These are phyloP conservation scores for Ganaspis brasiliensis DNA, from an alignment of 2,888 invertebrate species.

Conservation along the genomic window DNA sequence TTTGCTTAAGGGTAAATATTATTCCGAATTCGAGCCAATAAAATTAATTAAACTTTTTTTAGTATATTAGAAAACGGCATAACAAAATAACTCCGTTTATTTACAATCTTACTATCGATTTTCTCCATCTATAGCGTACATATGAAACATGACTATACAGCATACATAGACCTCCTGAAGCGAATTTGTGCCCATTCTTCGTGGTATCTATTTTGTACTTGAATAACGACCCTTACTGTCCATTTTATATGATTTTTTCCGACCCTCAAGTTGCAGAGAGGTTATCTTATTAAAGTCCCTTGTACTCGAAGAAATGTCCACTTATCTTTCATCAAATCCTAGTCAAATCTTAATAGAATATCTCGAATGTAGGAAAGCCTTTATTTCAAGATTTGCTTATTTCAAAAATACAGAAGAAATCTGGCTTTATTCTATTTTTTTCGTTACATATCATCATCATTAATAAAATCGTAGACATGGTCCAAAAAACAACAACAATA, in stretches of 20 bases:
- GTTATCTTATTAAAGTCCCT: slow-evolving; percentile 42
- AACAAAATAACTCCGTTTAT: no score
- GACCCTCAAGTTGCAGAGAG: slow-evolving; percentile 50
- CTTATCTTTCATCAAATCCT: slow-evolving; percentile 25
- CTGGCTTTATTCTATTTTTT: no score
- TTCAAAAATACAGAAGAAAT: no score
- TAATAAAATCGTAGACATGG: no score
- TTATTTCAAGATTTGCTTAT: not conserved
- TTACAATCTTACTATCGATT: slow-evolving; percentile 2
- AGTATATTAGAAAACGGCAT: no score
- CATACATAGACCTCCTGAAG: slow-evolving; percentile 59
- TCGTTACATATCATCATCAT: no score
- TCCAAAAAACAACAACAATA: no score
- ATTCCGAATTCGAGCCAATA: no score
- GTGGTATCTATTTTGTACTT: slow-evolving; percentile 57
- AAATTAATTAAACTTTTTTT: no score
- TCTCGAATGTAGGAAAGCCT: not conserved
- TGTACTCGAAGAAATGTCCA: slow-evolving; percentile 23
- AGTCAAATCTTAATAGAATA: slow-evolving; percentile 33
- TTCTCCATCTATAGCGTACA: not conserved
- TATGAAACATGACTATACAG: not conserved
- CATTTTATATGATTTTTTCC: slow-evolving; percentile 50
- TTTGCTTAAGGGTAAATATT: no score
- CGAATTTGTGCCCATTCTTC: slow-evolving; percentile 60
- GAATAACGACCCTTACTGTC: slow-evolving; percentile 47